phyloP scores from a whole-genome alignment of 2,888 invertebrate genomes.

The Zygogramma bicolorata region DNA sequence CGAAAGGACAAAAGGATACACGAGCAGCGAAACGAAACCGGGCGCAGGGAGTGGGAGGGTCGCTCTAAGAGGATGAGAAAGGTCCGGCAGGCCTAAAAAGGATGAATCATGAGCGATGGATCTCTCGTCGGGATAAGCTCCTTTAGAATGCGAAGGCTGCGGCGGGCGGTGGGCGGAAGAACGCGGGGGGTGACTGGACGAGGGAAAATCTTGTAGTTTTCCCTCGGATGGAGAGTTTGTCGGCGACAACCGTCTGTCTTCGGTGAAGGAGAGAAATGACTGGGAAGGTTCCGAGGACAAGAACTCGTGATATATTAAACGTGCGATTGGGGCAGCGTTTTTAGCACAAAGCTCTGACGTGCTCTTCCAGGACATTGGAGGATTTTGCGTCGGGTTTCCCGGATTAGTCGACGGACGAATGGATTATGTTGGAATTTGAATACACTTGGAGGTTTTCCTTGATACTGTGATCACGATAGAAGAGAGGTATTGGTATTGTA shows the following conservation, averaged over 20 bases:
- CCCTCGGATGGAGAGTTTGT: slow-evolving; percentile 37
- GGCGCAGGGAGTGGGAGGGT: slow-evolving; percentile 34
- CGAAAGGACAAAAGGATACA: slow-evolving; percentile 46
- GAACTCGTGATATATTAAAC: slow-evolving; percentile 38
- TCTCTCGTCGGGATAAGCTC: slow-evolving; percentile 61
- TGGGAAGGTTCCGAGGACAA: slow-evolving; percentile 24
- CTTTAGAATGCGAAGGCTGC: slow-evolving; percentile 46
- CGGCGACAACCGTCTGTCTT: slow-evolving; percentile 45
- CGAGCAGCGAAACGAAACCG: slow-evolving; percentile 46
- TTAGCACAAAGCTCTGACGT: background rate
- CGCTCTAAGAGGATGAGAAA: slow-evolving; percentile 57
- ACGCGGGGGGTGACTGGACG: background rate
- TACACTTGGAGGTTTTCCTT: background rate
- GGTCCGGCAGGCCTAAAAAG: slow-evolving; percentile 60
- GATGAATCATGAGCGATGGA: slow-evolving; percentile 65
- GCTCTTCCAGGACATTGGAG: background rate
- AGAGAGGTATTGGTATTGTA: background rate
- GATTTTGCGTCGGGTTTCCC: background rate
- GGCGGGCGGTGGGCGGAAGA: slow-evolving; percentile 1
- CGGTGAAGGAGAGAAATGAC: slow-evolving; percentile 35
- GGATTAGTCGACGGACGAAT: background rate
- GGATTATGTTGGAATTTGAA: background rate
- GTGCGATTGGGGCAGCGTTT: slow-evolving; percentile 6
- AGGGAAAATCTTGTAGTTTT: slow-evolving; percentile 42
- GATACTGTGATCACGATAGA: background rate